Evolutionary conservation across 2,797 vertebrate genomes (phyloP).

Genomic region (Emys orbicularis): DNA sequence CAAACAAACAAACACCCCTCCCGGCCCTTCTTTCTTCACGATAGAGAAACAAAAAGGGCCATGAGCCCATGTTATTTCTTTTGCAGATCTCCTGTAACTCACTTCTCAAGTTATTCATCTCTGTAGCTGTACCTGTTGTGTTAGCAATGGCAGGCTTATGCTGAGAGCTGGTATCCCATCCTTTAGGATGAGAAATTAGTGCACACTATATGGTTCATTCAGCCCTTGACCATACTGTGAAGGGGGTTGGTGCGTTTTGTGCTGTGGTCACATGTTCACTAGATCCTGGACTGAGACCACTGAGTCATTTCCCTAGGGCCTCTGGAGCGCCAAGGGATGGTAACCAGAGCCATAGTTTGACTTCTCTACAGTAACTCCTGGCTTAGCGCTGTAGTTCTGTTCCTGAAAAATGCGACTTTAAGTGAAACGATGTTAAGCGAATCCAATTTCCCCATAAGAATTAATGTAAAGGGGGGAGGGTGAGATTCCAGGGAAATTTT

Average conservation of each 20-base stretch:
- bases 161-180: neutral
- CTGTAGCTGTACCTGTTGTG: neutral
- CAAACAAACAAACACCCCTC: no score
- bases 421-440: no score
- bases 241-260: neutral
- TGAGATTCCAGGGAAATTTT: no score
- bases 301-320: neutral
- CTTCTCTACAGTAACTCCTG: no score
- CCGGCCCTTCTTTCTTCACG: no score
- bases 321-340: neutral
- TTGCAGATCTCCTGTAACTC: neutral
- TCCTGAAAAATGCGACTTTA: no score
- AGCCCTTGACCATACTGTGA: neutral
- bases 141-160: accelerated
- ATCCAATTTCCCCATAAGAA: no score
- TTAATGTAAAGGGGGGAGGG: no score
- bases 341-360: no score
- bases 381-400: no score
- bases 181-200: neutral
- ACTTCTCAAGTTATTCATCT: neutral
- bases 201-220: neutral
- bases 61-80: neutral
- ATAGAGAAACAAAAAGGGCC: no score
- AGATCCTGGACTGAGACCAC: neutral
- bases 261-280: neutral